phyloP scores from a whole-genome alignment of 2,888 invertebrate genomes.

The Apoderus coryli region DNA sequence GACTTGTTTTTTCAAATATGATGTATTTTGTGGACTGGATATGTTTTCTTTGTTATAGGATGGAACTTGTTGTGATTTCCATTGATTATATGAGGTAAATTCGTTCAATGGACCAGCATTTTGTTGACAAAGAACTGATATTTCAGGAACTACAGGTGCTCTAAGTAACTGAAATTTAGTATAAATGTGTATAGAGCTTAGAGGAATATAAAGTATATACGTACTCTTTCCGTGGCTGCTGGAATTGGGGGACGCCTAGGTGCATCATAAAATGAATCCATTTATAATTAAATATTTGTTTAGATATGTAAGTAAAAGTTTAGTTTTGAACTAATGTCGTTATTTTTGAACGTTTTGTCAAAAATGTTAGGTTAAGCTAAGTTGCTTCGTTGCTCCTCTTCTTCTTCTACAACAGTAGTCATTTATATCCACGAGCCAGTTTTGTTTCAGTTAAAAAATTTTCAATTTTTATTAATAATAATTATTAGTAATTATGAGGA shows the following conservation, averaged over 20 bases:
- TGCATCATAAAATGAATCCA: conserved; percentile 31
- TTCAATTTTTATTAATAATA: too few species aligned
- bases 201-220: conserved; percentile 3
- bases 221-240: conserved; percentile 21
- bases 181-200: too few species aligned
- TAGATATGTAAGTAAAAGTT: too few species aligned
- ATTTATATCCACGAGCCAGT: too few species aligned
- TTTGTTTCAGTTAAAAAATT: too few species aligned
- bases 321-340: background rate
- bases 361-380: too few species aligned
- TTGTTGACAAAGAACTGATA: conserved; percentile 24
- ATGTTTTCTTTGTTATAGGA: conserved; percentile 16
- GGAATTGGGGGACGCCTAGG: conserved; percentile 26
- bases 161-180: conserved; percentile 16
- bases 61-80: conserved; percentile 20
- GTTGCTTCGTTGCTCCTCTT: too few species aligned
- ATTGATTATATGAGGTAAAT: conserved; percentile 20
- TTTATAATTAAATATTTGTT: too few species aligned
- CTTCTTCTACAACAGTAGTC: too few species aligned
- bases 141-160: conserved; percentile 28
- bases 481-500: too few species aligned
- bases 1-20: conserved; percentile 27
- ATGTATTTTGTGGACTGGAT: conserved; percentile 11
- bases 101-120: conserved; percentile 12
- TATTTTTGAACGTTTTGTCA: background rate